A percentile compares a stretch with the other conserved stretches of the same genome.
Conservation (phyloP, 2,797 vertebrate genomes). For the Danionella dracula region DNA sequence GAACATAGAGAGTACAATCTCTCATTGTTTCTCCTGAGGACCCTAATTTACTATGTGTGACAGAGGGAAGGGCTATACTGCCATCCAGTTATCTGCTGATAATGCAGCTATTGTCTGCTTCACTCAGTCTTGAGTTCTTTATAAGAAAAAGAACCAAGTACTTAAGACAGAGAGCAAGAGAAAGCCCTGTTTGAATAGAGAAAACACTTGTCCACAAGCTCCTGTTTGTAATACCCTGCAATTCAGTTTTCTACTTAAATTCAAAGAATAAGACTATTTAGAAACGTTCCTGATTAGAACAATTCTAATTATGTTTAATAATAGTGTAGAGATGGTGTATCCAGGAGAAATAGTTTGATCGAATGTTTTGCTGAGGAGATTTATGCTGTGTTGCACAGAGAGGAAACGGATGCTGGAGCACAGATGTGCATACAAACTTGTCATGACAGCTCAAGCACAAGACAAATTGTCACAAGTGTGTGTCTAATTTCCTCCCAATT, state of each 20-base stretch:
- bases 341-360: neutral
- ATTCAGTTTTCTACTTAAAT: neutral
- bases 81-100: constrained; percentile 44
- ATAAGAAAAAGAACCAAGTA: neutral
- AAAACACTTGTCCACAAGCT: neutral
- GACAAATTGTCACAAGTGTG: constrained; percentile 19
- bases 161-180: neutral
- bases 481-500: neutral
- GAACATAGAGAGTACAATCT: constrained; percentile 57
- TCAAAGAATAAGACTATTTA: neutral
- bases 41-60: constrained; percentile 63
- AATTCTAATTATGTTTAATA: constrained; percentile 24
- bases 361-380: neutral
- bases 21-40: constrained; percentile 63
- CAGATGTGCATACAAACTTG: constrained; percentile 29
- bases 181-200: neutral
- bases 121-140: constrained; percentile 38
- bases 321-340: neutral
- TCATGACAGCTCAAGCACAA: constrained; percentile 17
- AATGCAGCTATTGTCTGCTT: constrained; percentile 50
- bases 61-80: constrained; percentile 45
- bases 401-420: constrained; percentile 27
- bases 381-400: neutral
- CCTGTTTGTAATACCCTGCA: neutral
- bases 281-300: neutral